Evolutionary conservation across 2,888 invertebrate species (phyloP), one percentile per base, ranked within the genome.

Genomic region (Phengaris arion): DNA sequence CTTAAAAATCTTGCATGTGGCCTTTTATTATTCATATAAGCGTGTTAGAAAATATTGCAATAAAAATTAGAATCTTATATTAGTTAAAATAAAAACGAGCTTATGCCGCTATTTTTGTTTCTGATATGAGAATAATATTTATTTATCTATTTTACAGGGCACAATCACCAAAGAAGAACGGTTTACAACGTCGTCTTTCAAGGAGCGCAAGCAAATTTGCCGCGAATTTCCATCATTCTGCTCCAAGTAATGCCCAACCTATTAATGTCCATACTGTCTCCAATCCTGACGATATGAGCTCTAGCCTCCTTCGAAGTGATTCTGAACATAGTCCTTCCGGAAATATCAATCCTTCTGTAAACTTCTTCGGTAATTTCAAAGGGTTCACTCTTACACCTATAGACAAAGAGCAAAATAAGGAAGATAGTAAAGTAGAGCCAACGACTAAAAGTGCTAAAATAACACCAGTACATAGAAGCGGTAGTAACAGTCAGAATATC

Each of bases 331-430:
- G 91, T 35, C 94, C 94, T 0, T 86, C 94, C 15, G 92, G 93
- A 0, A 89, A 91, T 72, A 81, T 93, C 2, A 93, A 92, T 80
- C 92, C 94, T 70, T 85, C 94, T 54, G 89, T 94, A 77, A 96
- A 96, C 82, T 96, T 98, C 89, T 97, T 97, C 86, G 98, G 98
- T 0, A 96, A 97, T 83, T 97, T 97, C 90, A 97, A 97, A 88
- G 98, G 98, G 0, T 98, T 98, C 87, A 96, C 96, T 0, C 94
- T 98, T 69, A 94, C 95, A 0, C 96, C 97, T 0, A 91, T 96
- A 0, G 94, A 81, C 7, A 81, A 80, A 79, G 77, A 75, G 15
- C 76, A 77, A 74, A 72, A 74, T 2, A 76, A 77, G 22, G 78
- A 77, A n/a, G 78, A 80, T 10, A 76, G 75, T 45, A 75, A 77